Evolutionary conservation across 1,140 invertebrate genomes (phyloP), one percentile per base, ranked within the genome.

Genomic region (Drosophila watanabei): DNA sequence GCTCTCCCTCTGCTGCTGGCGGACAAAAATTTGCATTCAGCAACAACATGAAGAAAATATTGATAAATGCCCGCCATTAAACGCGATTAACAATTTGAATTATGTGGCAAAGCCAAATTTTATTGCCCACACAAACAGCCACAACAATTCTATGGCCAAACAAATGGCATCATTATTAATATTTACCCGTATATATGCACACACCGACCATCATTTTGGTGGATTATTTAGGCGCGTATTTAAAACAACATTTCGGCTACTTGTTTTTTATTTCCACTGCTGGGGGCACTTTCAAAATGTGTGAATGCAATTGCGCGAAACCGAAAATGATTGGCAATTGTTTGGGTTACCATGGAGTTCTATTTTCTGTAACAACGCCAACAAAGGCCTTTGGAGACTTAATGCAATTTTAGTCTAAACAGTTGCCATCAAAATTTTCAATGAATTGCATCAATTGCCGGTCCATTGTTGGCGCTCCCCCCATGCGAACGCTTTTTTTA

Each of bases 391-490:
- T 56, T 51, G 70, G 61, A 49, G 85, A 72, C 86, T 48, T 91
- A 90, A 90, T 90, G 86, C 86, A 90, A 90, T 90, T 90, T 90
- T 91, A 86, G 82, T 76, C 82, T 86, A 90, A 91, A 90, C 86
- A 90, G 85, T 88, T 83, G 81, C 54, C 82, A 90, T 75, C 76
- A 86, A 91, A 79, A 79, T 79, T 90, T 87, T 91, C 76, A 91
- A 91, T 90, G 87, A 90, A 90, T 90, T 90, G 87, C 87, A 90
- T 90, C 87, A 90, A 90, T 90, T 92, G 89, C 88, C 84, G 73
- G 84, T 69, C 73, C 81, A 89, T 88, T 89, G 84, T 89, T 66
- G 61, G 14, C 10, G 28, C 24, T 61, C 69, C 56, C 70, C 71
- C 71, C 45, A 61, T 61, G 30, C 39, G 35, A 73, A 28, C 14